Conservation (phyloP, 2,888 invertebrate genomes). For the Malthinus seriepunctatus region DNA sequence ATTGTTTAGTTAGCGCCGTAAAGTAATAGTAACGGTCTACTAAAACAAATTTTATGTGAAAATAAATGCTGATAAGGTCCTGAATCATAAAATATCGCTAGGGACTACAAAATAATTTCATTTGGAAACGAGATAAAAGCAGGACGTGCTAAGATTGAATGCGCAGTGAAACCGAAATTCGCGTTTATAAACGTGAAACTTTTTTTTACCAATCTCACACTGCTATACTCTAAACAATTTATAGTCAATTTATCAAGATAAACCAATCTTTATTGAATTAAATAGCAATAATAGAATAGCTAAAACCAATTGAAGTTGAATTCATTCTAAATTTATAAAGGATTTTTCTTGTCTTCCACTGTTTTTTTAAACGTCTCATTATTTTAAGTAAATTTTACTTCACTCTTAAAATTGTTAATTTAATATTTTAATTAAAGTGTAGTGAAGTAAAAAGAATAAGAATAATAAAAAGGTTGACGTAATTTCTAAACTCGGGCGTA, state of each 20-base stretch:
- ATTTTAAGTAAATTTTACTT: neutral
- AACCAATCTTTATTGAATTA: slow-evolving; percentile 52
- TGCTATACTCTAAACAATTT: slow-evolving; percentile 50
- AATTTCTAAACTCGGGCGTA: no score
- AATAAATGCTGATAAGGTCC: slow-evolving; percentile 30
- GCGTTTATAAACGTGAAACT: slow-evolving; percentile 34
- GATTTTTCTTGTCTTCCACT: slow-evolving; percentile 4
- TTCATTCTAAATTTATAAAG: slow-evolving; percentile 28
- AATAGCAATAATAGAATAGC: slow-evolving; percentile 48
- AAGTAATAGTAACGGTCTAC: slow-evolving; percentile 23
- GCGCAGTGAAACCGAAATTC: slow-evolving; percentile 35
- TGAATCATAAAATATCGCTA: slow-evolving; percentile 29
- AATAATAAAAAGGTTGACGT: no score
- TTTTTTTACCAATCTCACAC: slow-evolving; percentile 36
- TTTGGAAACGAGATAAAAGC: slow-evolving; percentile 40
- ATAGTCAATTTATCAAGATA: slow-evolving; percentile 52
- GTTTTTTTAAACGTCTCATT: neutral
- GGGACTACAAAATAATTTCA: slow-evolving; percentile 37
- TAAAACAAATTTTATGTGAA: slow-evolving; percentile 31
- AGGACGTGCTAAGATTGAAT: slow-evolving; percentile 40
- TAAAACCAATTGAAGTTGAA: slow-evolving; percentile 27
- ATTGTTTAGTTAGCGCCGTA: slow-evolving; percentile 23
- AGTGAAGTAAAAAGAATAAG: no score
- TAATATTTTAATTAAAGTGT: no score
- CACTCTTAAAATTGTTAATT: no score